Percentiles rank a stretch among this genome's conserved stretches.
phyloP scores from a whole-genome alignment of 2,888 invertebrate species.

The Caenorhabditis sp. region DNA sequence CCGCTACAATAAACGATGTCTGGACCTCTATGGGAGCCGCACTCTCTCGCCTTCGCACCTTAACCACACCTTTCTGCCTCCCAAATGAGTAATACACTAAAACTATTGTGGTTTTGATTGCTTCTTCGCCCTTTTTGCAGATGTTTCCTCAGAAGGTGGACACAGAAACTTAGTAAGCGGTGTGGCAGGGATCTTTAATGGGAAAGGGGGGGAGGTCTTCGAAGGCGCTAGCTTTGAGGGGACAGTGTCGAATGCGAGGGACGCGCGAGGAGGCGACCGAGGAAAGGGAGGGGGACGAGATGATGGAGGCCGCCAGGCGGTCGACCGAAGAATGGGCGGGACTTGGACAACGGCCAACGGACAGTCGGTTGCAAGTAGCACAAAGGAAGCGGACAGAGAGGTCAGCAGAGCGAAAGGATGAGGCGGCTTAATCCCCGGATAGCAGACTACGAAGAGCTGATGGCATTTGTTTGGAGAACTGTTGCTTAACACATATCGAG shows the following conservation, averaged over 20 bases:
- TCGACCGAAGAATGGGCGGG: conserved; percentile 44
- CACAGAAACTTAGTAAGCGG: conserved; percentile 11
- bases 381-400: conserved; percentile 5
- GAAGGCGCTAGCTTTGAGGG: no score
- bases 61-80: neutral
- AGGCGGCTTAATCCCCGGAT: conserved; percentile 19
- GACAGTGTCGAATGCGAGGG: conserved; percentile 21
- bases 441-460: no score
- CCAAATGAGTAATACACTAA: neutral
- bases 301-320: conserved; percentile 33
- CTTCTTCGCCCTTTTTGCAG: neutral
- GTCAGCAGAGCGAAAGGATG: neutral
- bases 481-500: neutral
- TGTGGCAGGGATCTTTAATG: conserved; percentile 10
- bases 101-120: conserved; percentile 3
- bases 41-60: neutral
- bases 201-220: conserved; percentile 6
- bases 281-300: conserved; percentile 3
- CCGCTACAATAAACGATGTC: conserved; percentile 13
- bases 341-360: conserved; percentile 36
- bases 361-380: conserved; percentile 30
- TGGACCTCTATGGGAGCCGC: conserved; percentile 1
- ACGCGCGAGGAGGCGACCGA: conserved; percentile 8
- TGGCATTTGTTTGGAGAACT: no score
- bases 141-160: conserved; percentile 5